Conservation (phyloP, 2,797 vertebrate genomes). For the Muraenolepis orangiensis region DNA sequence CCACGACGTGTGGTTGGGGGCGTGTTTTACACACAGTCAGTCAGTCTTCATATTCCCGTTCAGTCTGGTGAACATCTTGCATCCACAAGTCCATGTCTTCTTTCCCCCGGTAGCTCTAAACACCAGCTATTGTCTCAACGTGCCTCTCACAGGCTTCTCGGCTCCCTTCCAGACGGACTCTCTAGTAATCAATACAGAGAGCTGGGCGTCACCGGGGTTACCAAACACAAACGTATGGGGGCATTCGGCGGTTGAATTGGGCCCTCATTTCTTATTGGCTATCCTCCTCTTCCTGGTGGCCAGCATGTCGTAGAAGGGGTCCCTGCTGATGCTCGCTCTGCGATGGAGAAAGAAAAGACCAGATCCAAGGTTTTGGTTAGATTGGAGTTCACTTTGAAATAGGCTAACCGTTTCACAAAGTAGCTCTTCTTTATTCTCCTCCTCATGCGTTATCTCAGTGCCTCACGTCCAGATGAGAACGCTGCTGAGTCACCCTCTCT, state of each 20-base stretch:
- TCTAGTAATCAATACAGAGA: neutral
- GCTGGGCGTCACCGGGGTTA: neutral
- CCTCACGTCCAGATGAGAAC: conserved; percentile 13
- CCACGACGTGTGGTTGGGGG: neutral
- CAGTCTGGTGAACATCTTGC: neutral
- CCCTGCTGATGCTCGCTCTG: conserved; percentile 98
- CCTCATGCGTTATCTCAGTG: neutral
- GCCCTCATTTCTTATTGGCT: conserved; percentile 90
- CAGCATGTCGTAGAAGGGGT: conserved; percentile 98
- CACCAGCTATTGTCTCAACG: neutral
- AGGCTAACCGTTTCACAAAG: neutral
- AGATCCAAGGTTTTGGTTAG: neutral
- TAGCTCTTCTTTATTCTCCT: neutral
- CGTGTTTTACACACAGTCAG: neutral
- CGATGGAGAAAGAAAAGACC: conserved; percentile 27
- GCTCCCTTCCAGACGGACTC: neutral
- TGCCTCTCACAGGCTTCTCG: neutral
- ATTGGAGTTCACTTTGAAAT: neutral
- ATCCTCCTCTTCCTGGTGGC: conserved; percentile 95
- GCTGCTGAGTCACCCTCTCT: conserved; percentile 28
- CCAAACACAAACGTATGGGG: neutral
- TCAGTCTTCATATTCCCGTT: conserved; percentile 10
- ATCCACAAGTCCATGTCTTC: neutral
- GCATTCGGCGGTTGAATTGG: neutral
- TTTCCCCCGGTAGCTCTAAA: neutral